These are phyloP conservation scores for Ichneumoninae sp. DNA, from an alignment of 2,888 invertebrate genomes.

Conservation along the genomic window DNA sequence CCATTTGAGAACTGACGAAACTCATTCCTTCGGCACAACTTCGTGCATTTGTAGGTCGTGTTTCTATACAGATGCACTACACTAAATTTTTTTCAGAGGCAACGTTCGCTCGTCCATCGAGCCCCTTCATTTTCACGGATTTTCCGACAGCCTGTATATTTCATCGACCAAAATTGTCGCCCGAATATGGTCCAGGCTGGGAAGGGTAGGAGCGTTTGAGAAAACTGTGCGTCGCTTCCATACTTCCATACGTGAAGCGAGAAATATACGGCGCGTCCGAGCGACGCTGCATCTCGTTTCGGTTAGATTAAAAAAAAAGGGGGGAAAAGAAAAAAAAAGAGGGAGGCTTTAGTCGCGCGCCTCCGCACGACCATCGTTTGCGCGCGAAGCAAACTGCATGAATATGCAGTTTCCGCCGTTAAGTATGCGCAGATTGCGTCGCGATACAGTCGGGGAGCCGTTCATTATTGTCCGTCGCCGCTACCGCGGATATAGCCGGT, in stretches of 20 bases:
- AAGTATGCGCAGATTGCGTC: conserved; percentile 84
- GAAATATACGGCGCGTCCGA: conserved; percentile 27
- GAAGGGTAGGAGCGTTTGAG: not conserved
- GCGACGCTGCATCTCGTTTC: conserved; percentile 58
- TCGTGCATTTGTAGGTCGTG: not conserved
- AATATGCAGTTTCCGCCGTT: conserved; percentile 83
- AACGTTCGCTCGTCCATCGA: not conserved
- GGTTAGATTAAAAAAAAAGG: conserved; percentile 63
- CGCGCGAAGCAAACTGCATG: conserved; percentile 78
- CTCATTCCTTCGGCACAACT: not conserved
- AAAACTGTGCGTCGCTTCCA: not conserved
- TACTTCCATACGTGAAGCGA: conserved; percentile 10
- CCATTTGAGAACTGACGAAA: no score
- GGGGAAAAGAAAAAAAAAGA: conserved; percentile 67
- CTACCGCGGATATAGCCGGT: conserved; percentile 50
- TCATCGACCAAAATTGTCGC: conserved; percentile 6
- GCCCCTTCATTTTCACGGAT: not conserved
- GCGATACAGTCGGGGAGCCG: conserved; percentile 82
- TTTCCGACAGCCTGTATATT: not conserved
- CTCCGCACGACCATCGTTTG: conserved; percentile 70
- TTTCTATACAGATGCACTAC: not conserved
- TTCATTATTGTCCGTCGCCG: conserved; percentile 82
- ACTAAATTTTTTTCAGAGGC: not conserved
- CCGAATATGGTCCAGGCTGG: not conserved
- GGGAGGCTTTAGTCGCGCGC: conserved; percentile 74